These are phyloP conservation scores for Scolopax mira DNA, from an alignment of 2,113 vertebrate species.

Conservation along the genomic window DNA sequence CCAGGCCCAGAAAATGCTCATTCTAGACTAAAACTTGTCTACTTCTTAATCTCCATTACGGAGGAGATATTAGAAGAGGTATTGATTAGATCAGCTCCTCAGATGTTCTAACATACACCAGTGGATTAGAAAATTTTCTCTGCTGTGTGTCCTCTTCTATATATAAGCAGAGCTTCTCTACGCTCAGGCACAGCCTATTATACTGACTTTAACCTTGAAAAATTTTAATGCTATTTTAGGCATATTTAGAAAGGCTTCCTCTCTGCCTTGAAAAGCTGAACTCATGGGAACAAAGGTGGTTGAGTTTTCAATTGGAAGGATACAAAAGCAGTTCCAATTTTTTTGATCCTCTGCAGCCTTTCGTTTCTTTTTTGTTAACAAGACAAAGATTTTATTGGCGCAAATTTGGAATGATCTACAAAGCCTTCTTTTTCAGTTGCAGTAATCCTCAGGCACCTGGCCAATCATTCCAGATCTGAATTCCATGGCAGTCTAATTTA, in stretches of 20 bases:
- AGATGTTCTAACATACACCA: neutral
- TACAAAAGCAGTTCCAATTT: neutral
- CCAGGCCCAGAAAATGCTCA: neutral
- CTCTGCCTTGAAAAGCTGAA: slow-evolving; percentile 4
- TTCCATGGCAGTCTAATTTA: neutral
- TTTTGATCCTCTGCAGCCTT: neutral
- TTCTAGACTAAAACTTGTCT: neutral
- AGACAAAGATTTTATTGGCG: neutral
- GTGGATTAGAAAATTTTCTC: neutral
- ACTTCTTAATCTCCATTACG: neutral
- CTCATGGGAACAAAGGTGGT: neutral
- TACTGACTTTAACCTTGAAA: slow-evolving; percentile 32
- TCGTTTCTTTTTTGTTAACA: neutral
- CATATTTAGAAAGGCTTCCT: slow-evolving; percentile 14
- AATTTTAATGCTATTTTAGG: slow-evolving; percentile 6
- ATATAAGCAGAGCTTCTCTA: neutral
- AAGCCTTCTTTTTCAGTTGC: neutral
- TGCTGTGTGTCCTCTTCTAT: neutral
- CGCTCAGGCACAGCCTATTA: neutral
- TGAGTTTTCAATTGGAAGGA: neutral
- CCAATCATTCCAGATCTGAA: neutral
- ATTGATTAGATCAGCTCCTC: neutral
- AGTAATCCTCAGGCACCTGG: neutral
- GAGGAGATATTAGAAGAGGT: neutral
- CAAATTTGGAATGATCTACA: neutral